phyloP scores from a whole-genome alignment of 2,797 vertebrate genomes.

The Anas bernieri region DNA sequence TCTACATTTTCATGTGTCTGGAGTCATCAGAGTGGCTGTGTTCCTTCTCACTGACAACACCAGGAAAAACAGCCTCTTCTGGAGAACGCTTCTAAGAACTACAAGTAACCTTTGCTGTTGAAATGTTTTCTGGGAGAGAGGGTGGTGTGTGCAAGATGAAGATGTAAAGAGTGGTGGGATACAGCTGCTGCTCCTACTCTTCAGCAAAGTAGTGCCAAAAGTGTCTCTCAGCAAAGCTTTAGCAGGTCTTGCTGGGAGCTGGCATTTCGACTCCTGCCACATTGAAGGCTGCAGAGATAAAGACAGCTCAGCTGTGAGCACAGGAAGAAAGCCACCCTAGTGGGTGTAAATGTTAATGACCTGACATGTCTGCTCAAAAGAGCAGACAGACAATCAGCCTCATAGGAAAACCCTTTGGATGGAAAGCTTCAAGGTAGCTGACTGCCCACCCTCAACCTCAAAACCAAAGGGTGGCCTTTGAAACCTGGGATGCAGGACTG shows the following conservation, averaged over 20 bases:
- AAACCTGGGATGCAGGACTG: not conserved
- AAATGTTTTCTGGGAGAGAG: not conserved
- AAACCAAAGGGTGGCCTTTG: constrained; percentile 22
- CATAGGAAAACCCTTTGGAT: constrained; percentile 1
- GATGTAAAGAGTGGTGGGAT: not conserved
- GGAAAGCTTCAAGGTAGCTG: not conserved
- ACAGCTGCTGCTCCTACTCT: not conserved
- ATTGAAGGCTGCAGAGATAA: not conserved
- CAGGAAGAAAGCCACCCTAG: not conserved
- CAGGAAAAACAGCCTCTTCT: not conserved
- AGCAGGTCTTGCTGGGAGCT: not conserved
- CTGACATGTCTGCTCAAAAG: not conserved
- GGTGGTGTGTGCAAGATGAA: not conserved
- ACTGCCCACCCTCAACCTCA: not conserved
- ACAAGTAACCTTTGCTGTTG: not conserved
- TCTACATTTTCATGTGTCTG: not conserved
- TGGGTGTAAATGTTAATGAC: not conserved
- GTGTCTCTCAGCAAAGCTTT: not conserved
- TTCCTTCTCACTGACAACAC: not conserved
- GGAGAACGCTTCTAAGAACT: not conserved
- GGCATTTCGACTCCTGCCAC: constrained; percentile 16
- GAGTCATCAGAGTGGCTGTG: not conserved
- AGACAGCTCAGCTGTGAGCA: not conserved
- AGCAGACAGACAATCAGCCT: not conserved
- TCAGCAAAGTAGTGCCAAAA: not conserved